Evolutionary conservation across 2,888 invertebrate species (phyloP).

Genomic region (Strigamia crassipes): DNA sequence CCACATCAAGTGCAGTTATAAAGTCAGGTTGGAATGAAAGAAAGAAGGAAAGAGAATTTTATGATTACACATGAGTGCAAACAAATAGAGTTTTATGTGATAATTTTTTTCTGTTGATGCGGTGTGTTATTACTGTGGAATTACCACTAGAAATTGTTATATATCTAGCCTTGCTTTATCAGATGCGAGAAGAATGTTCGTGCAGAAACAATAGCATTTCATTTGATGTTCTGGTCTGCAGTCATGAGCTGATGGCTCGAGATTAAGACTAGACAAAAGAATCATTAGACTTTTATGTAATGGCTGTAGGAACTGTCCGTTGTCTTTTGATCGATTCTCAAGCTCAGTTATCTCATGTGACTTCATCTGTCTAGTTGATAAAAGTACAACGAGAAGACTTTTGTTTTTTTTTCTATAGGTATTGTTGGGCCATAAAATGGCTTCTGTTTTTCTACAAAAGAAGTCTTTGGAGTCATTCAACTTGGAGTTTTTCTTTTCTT

Average conservation of each 20-base stretch:
- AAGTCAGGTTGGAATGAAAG: neutral
- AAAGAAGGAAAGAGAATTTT: neutral
- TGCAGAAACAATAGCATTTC: neutral
- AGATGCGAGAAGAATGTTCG: neutral
- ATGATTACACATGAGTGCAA: neutral
- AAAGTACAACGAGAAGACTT: neutral
- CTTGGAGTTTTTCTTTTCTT: neutral
- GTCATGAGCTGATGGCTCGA: conserved; percentile 11
- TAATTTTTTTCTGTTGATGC: neutral
- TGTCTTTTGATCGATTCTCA: neutral
- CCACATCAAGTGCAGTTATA: conserved; percentile 7
- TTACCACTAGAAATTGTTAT: neutral
- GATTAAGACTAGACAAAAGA: conserved; percentile 16
- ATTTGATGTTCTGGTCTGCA: conserved; percentile 16
- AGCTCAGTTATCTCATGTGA: conserved; percentile 6
- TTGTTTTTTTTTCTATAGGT: neutral
- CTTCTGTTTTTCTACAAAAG: neutral
- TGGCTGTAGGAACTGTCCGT: neutral
- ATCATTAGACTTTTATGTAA: conserved; percentile 16
- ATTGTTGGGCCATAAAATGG: neutral
- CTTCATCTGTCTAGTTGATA: conserved; percentile 13
- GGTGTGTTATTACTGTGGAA: conserved; percentile 3
- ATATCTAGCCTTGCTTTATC: neutral
- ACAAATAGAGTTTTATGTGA: conserved; percentile 11
- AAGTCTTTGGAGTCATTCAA: neutral